Evolutionary conservation across 2,888 invertebrate genomes (phyloP), one percentile per base, ranked within the genome.

Genomic region (Eubasilissa splendida): DNA sequence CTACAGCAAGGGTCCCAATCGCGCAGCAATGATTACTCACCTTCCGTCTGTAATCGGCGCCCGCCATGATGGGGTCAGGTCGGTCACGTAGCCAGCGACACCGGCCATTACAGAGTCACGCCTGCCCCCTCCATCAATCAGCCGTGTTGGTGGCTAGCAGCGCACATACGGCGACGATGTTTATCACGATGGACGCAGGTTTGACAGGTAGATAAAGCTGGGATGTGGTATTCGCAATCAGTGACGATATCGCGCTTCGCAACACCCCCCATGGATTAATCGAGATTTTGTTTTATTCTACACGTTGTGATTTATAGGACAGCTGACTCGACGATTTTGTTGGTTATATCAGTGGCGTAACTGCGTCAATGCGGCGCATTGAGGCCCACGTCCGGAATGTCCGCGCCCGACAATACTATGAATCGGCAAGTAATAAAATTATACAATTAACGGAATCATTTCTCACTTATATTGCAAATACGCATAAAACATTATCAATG

Each of bases 261-360:
- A 60, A 9, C 60, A 60, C 22, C 60, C 31, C 14, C 22, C 60
- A 31, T 31, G 22, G 10, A 60, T 60, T 60, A 31, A 60, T 60
- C 1, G 60, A 60, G 60, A 60, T 60, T 60, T 60, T 31, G 60
- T 14, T 60, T 60, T 60, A 60, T 31, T 14, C 60, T 60, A 31
- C 60, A 60, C 60, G 31, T 60, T 31, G 22, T 60, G 60, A 60
- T 60, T 60, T 22, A 22, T 22, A 22, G 22, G 0, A 22, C 22
- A 22, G 22, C 22, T 1, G 22, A 22, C 22, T 22, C 22, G 22
- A 22, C 22, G 22, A 22, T 22, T 22, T 22, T 22, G 22, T 22
- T 1, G 22, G 22, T 22, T 22, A 22, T 22, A 22, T 22, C 22
- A 22, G 22, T 22, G 22, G 22, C 22, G 22, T 22, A 22, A 22